Percentiles rank a stretch among this genome's conserved stretches.
phyloP scores from a whole-genome alignment of 2,797 vertebrate species.

The Anas flavirostris region DNA sequence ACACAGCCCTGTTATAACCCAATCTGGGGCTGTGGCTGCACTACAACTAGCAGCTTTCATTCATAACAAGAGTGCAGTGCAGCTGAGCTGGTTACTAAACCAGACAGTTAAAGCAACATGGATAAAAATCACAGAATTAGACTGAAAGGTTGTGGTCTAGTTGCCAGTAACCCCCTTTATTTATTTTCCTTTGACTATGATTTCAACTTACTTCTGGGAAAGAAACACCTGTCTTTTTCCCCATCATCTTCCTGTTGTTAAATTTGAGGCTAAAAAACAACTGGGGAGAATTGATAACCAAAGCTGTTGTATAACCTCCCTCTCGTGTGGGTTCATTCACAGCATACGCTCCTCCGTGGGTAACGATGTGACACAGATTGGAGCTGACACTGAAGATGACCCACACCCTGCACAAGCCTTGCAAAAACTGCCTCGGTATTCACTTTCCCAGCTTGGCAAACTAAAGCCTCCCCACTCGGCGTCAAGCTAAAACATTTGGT shows the following conservation, averaged over 20 bases:
- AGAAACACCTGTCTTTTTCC: neutral
- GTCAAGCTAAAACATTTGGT: constrained; percentile 64
- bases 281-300: neutral
- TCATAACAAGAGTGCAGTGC: neutral
- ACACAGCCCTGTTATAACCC: neutral
- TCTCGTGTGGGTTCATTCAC: neutral
- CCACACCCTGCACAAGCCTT: constrained; percentile 25
- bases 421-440: constrained; percentile 48
- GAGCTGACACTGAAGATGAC: constrained; percentile 45
- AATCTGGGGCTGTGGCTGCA: neutral
- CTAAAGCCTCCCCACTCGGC: constrained; percentile 23
- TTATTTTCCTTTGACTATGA: neutral
- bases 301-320: neutral
- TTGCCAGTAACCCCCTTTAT: neutral
- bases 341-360: neutral
- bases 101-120: neutral
- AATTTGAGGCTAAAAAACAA: neutral
- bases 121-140: neutral
- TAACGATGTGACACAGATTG: neutral
- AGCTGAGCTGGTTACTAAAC: neutral
- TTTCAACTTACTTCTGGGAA: neutral
- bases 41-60: neutral
- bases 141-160: neutral
- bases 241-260: neutral
- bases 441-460: constrained; percentile 45